Base-by-base conservation (phyloP, 1,140 invertebrate genomes). In the Caerostris extrusa region DNA sequence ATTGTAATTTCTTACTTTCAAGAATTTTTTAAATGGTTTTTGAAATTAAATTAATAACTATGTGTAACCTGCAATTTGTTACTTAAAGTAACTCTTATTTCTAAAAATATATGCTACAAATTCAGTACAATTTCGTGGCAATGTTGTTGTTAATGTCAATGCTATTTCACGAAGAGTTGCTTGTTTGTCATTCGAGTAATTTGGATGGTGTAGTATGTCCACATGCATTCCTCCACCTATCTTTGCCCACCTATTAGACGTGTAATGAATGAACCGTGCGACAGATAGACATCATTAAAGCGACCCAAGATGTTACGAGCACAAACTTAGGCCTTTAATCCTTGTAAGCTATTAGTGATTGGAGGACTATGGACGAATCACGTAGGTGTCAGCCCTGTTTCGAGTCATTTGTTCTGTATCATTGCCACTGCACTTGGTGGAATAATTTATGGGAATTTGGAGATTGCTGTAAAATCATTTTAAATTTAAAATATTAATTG, bases 321-420 rank as follows among this genome's bases (percentile, higher is more conserved):
- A 19, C 3, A 53, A 50, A 53, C 71, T 77, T 50, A 8, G 34
- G 71, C 34, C 71, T 77, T 77, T 77, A 53, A 50, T 53, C 34
- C 71, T 77, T 77, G 71, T 77, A 77, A 77, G 34, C 71, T 50
- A 77, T 77, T 77, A 77, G 71, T 53, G 71, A 77, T 77, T 77
- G 71, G 71, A 77, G 71, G 71, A 53, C 50, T 77, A 77, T 50
- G 71, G 71, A 77, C 34, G 71, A 77, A 77, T 77, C 34, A 50
- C 71, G 34, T 53, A 34, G 71, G 71, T 77, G 71, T 77, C 71
- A 50, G 71, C 8, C 19, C 71, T 77, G 71, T 77, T 77, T 34
- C 8, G 34, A 77, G 71, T 77, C 71, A 77, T 77, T 77, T 77
- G 71, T 77, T 77, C 50, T 14, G 19, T 53, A 34, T 77, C 14